A percentile compares a stretch with the other conserved stretches of the same genome.
Conservation (phyloP, 2,113 vertebrate species). For the Proteles cristata region DNA sequence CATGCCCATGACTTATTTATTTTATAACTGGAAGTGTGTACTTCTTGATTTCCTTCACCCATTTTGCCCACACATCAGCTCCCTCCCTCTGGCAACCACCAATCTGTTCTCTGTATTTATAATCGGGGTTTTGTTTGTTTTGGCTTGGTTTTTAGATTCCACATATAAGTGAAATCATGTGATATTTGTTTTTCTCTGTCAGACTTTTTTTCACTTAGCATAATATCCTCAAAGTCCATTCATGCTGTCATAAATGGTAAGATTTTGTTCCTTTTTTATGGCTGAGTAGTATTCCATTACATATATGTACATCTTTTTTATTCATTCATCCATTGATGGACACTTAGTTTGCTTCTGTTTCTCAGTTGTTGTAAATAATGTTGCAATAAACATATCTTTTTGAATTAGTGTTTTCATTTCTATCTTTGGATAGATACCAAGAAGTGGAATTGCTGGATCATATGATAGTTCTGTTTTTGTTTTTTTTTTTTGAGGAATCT, state of each 20-base stretch:
- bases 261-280: neutral
- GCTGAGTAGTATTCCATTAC: neutral
- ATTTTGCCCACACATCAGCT: neutral
- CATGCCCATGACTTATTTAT: neutral
- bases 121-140: neutral
- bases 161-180: neutral
- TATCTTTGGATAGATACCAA: neutral
- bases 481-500: neutral
- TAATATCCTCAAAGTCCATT: neutral
- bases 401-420: neutral
- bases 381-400: neutral
- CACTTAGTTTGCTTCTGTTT: neutral
- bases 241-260: neutral
- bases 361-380: neutral
- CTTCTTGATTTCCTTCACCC: neutral
- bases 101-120: neutral
- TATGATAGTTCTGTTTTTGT: neutral
- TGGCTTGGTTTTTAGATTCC: neutral
- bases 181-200: neutral
- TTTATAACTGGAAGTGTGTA: neutral
- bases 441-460: neutral
- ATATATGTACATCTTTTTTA: neutral
- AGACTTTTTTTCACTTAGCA: neutral
- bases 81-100: neutral
- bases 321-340: neutral